A percentile compares a stretch with the other conserved stretches of the same genome.
phyloP scores from a whole-genome alignment of 2,888 invertebrate species.

The Conchocele bisecta region DNA sequence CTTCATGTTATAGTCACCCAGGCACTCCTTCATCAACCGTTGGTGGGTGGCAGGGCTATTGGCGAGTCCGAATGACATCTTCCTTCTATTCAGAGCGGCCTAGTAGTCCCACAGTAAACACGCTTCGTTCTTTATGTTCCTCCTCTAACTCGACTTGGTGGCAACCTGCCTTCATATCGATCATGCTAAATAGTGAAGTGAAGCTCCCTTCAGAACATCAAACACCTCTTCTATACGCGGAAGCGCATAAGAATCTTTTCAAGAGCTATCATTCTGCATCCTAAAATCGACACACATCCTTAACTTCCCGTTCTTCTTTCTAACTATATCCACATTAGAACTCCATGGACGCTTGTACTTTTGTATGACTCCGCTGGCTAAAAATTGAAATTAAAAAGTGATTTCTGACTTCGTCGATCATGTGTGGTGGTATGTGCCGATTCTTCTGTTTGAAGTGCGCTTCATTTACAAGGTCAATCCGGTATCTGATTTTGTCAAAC shows the following conservation, averaged over 20 bases:
- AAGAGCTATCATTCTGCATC: neutral
- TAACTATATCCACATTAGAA: slow-evolving; percentile 4
- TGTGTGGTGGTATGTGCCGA: slow-evolving; percentile 15
- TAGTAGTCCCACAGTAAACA: slow-evolving; percentile 4
- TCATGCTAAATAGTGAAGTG: no score
- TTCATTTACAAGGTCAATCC: slow-evolving; percentile 10
- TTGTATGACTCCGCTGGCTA: slow-evolving; percentile 9
- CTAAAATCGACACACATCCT: slow-evolving; percentile 14
- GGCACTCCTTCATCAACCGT: slow-evolving; percentile 6
- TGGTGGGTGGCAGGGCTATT: slow-evolving; percentile 22
- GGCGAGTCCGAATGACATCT: slow-evolving; percentile 6
- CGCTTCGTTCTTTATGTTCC: slow-evolving; percentile 2
- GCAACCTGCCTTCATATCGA: slow-evolving; percentile 5
- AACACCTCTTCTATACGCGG: slow-evolving; percentile 4
- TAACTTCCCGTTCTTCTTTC: slow-evolving; percentile 14
- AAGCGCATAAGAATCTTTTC: slow-evolving; percentile 16
- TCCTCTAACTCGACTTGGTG: slow-evolving; percentile 12
- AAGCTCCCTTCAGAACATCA: no score
- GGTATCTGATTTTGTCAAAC: slow-evolving; percentile 12
- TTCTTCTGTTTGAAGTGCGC: slow-evolving; percentile 18
- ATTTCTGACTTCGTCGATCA: slow-evolving; percentile 21
- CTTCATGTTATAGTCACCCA: slow-evolving; percentile 1
- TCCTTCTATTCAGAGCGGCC: slow-evolving; percentile 2
- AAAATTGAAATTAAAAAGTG: slow-evolving; percentile 15
- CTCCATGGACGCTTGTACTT: slow-evolving; percentile 13